These are phyloP conservation scores for Gordius sp. DNA, from an alignment of 2,888 invertebrate species.

Conservation along the genomic window DNA sequence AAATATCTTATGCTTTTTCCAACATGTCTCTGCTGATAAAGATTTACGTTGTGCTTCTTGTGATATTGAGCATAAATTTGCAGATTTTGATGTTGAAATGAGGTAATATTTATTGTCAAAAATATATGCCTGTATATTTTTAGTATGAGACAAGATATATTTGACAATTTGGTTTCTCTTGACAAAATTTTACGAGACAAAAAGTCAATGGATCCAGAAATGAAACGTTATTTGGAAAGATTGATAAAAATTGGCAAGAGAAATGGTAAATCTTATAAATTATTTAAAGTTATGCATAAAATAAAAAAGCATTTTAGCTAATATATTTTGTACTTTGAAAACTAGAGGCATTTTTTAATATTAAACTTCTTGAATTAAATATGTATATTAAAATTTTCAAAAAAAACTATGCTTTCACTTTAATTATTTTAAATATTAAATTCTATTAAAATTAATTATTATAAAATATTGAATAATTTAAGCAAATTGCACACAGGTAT, in stretches of 20 bases:
- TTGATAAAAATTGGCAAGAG: constrained; percentile 29
- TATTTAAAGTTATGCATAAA: constrained; percentile 17
- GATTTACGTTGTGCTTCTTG: constrained; percentile 26
- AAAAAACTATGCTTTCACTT: too few species aligned
- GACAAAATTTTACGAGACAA: constrained; percentile 23
- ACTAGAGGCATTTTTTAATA: too few species aligned
- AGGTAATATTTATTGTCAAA: constrained; percentile 1
- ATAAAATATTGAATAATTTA: too few species aligned
- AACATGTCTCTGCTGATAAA: constrained; percentile 27
- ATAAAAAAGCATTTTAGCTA: constrained; percentile 5
- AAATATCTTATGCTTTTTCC: constrained; percentile 27
- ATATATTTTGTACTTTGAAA: too few species aligned
- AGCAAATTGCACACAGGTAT: too few species aligned
- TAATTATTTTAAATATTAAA: too few species aligned
- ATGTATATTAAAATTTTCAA: too few species aligned
- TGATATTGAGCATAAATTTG: constrained; percentile 27
- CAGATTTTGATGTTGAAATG: constrained; percentile 29
- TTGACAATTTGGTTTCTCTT: constrained; percentile 28
- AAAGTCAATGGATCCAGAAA: constrained; percentile 25
- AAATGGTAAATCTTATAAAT: constrained; percentile 26
- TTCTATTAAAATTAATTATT: too few species aligned
- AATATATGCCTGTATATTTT: constrained; percentile 16
- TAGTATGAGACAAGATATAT: constrained; percentile 32
- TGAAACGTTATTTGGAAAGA: constrained; percentile 28
- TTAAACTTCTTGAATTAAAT: too few species aligned